Base-by-base conservation (phyloP, 1,140 invertebrate species). In the Micrasema minimum region DNA sequence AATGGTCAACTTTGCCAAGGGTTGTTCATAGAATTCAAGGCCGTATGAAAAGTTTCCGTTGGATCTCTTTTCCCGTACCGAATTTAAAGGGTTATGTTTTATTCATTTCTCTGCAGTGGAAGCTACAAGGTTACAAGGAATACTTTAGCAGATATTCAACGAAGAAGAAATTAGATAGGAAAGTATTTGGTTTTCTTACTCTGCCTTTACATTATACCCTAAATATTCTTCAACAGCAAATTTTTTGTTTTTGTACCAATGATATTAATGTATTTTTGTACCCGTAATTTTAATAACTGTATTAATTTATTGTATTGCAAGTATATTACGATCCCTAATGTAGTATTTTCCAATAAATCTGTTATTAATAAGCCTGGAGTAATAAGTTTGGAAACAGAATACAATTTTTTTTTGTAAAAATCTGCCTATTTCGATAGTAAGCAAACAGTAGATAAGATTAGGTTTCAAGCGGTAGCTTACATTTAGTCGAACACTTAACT, bases 1-100 rank as follows among this genome's bases (percentile, higher is more conserved):
- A 57, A 57, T 37, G 26, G 26, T 12, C 53, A 57, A 57, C 35
- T 57, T 57, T 26, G 53, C 53, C 16, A 57, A 57, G 31, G 53
- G 23, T 57, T 57, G 0, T 26, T 9, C n/a, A 22, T 22, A 26
- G 14, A 22, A 37, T 57, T 57, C 23, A 14, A 35, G 53, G 53
- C 31, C 4, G 26, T 35, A 11, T 23, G 31, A 57, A 57, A 57
- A 26, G 11, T 57, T 10, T 1, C 53, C n/a, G n/a, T n/a, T n/a
- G 22, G 14, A 14, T 4, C 48, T 23, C 7, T 20, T 51, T 12
- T 20, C 23, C 31, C 23, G 11, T 57, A 20, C 22, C 6, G 11
- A 51, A 11, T 51, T 5, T 20, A 51, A 10, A 6, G 26, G 23
- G 3, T 23, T n/a, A 57, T 57, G 53, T 57, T 57, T 57, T 57